These are phyloP conservation scores for Odontesthes bonariensis DNA, from an alignment of 2,113 vertebrate genomes.

Conservation along the genomic window DNA sequence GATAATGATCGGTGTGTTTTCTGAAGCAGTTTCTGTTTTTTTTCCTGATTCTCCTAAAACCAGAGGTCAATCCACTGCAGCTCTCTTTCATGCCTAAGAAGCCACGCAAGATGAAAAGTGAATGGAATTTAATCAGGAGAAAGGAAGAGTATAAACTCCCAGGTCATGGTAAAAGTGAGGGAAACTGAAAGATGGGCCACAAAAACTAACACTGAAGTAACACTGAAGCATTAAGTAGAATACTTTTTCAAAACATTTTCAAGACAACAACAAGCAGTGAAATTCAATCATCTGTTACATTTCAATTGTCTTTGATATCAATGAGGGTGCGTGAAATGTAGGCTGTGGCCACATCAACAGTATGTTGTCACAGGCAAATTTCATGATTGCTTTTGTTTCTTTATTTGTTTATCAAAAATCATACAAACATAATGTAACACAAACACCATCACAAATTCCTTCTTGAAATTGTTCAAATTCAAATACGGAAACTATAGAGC, in stretches of 20 bases:
- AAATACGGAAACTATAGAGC: constrained; percentile 18
- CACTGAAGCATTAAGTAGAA: no score
- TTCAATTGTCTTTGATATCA: no score
- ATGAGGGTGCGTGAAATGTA: no score
- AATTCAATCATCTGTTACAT: no score
- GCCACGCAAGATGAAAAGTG: background rate
- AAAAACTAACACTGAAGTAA: no score
- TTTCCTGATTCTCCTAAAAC: background rate
- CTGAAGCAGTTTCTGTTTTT: background rate
- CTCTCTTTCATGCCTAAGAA: background rate
- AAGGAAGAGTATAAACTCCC: background rate
- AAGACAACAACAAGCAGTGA: no score
- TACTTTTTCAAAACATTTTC: no score
- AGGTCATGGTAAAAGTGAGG: background rate
- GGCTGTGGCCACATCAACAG: no score
- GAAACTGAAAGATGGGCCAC: no score
- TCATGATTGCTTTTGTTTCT: no score
- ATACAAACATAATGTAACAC: background rate
- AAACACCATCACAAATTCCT: background rate
- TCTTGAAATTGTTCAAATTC: background rate
- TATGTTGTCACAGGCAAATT: no score
- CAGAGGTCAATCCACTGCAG: background rate
- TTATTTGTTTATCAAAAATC: no score
- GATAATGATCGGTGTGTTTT: constrained; percentile 39
- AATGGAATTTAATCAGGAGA: background rate